Base-by-base conservation (phyloP, 2,888 invertebrate genomes). In the Neria commutata region DNA sequence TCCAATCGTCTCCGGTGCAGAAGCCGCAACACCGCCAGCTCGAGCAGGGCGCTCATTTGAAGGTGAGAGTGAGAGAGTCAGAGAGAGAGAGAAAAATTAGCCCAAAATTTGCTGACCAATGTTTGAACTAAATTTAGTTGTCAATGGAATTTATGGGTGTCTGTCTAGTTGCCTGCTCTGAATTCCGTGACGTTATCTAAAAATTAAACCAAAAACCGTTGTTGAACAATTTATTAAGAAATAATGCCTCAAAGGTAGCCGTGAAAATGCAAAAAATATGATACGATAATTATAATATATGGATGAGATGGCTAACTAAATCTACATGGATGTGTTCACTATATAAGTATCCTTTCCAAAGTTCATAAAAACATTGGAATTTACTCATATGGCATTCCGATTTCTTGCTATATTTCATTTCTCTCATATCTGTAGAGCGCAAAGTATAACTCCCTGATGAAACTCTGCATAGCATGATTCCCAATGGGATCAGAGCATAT, bases 71-170 rank as follows among this genome's bases (percentile, higher is more conserved):
- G 33, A 24, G 19, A 47, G 17, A 42, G 16, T 16, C 16, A n/a
- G 42, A n/a, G 17, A 21, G 25, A 6, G 6, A 14, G 11, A 23
- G 21, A 16, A 14, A 2, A 17, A 40, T 16, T 21, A 52, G 17
- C 14, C 16, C 17, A 45, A 8, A 49, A 53, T 34, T 60, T 52
- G 53, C 52, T 58, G 60, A 58, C 64, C 63, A 59, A 49, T 52
- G 55, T 60, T 59, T 67, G 66, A 67, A 68, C 68, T 73, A 76
- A 78, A 78, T 78, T 77, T 76, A 77, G 70, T 74, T 78, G 77
- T 76, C 77, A 77, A 75, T 77, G 71, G 71, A 73, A 78, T 77
- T 77, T 77, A 77, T 78, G 76, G 70, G 71, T 67, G 63, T 65
- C 62, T 49, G 63, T 65, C 61, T 64, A 52, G 52, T 54, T 48